Percentiles rank a stretch among this genome's conserved stretches.
Conservation (phyloP, 2,888 invertebrate species). For the Aleiodes leptofemur region DNA sequence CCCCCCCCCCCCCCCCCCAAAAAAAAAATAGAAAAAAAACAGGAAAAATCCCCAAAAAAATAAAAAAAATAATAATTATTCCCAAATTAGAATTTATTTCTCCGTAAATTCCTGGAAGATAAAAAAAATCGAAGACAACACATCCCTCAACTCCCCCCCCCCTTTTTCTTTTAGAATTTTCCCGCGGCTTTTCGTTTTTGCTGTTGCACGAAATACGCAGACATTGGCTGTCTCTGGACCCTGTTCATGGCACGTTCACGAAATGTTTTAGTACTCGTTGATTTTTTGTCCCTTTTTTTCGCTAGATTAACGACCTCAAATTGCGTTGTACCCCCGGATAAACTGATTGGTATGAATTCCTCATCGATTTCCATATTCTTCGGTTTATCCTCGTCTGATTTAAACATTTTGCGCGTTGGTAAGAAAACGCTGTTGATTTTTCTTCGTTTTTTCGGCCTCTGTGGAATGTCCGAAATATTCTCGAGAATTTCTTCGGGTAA, state of each 20-base stretch:
- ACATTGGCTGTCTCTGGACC: conserved; percentile 62
- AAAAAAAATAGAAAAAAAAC: too few relatives aligned
- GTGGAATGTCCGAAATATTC: conserved; percentile 59
- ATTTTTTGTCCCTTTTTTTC: conserved; percentile 59
- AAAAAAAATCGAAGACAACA: too few relatives aligned
- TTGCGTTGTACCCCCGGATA: conserved; percentile 64
- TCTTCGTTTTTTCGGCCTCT: conserved; percentile 50
- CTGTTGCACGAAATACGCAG: conserved; percentile 63
- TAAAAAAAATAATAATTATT: too few relatives aligned
- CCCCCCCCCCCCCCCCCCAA: too few relatives aligned
- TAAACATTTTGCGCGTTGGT: conserved; percentile 57
- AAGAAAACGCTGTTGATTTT: conserved; percentile 50
- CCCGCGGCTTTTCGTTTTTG: conserved; percentile 61
- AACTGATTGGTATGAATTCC: conserved; percentile 57
- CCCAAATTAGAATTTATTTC: neutral
- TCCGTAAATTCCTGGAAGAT: neutral
- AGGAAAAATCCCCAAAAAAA: too few relatives aligned
- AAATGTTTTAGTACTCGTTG: conserved; percentile 53
- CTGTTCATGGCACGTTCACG: conserved; percentile 65
- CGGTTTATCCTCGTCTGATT: conserved; percentile 24
- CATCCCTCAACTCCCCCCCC: too few relatives aligned
- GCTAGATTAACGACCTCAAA: conserved; percentile 63
- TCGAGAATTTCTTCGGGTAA: conserved; percentile 62
- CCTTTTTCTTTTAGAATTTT: neutral
- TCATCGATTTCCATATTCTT: conserved; percentile 43